Conservation (phyloP, 2,888 invertebrate genomes). For the Pseudoips prasinana region DNA sequence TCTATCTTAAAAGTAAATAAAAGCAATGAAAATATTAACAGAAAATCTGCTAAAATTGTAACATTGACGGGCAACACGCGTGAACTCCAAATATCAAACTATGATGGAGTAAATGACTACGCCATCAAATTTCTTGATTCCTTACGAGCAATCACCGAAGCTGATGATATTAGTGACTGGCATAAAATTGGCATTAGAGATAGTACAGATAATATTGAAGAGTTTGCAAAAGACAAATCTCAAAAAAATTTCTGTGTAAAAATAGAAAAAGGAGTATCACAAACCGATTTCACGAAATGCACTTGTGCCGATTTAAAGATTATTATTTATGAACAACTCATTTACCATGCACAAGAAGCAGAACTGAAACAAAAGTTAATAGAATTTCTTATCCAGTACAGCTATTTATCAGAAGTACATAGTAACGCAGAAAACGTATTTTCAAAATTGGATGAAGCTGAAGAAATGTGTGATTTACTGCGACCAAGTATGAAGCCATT, state of each 20-base stretch:
- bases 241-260: constrained; percentile 44
- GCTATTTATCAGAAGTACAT: constrained; percentile 53
- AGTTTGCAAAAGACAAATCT: constrained; percentile 27
- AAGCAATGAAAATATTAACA: constrained; percentile 17
- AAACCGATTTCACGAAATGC: constrained; percentile 59
- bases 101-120: constrained; percentile 23
- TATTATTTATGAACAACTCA: constrained; percentile 61
- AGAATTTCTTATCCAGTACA: constrained; percentile 55
- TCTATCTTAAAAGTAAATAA: constrained; percentile 53
- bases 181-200: constrained; percentile 56
- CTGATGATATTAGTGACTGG: constrained; percentile 55
- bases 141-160: constrained; percentile 60
- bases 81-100: constrained; percentile 29
- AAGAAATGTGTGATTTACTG: constrained; percentile 45
- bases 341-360: constrained; percentile 64
- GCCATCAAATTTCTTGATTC: constrained; percentile 48
- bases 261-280: constrained; percentile 60
- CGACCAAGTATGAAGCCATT: constrained; percentile 28
- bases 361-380: constrained; percentile 61
- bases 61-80: constrained; percentile 48
- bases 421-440: constrained; percentile 50
- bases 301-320: constrained; percentile 65
- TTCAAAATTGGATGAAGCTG: constrained; percentile 56
- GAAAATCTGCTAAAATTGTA: constrained; percentile 54
- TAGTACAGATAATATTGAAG: constrained; percentile 47